phyloP scores from a whole-genome alignment of 2,888 invertebrate genomes.

The Spisula solida region DNA sequence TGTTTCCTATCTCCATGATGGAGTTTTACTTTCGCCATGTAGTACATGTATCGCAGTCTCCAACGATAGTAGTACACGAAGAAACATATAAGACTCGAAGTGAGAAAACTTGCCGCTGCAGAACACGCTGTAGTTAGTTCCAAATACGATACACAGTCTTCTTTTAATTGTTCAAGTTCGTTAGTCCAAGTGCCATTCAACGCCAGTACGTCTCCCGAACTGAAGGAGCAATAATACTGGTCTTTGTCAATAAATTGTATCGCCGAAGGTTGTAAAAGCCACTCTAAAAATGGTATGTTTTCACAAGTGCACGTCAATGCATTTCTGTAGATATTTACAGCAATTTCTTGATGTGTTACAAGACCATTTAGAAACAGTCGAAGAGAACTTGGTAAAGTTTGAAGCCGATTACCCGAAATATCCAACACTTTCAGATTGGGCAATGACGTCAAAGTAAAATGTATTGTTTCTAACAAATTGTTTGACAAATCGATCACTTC shows the following conservation, averaged over 20 bases:
- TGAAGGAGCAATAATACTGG: conserved; percentile 55
- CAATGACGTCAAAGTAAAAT: conserved; percentile 31
- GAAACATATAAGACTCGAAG: conserved; percentile 43
- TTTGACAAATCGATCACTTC: conserved; percentile 45
- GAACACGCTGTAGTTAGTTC: conserved; percentile 44
- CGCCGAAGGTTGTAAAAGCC: conserved; percentile 42
- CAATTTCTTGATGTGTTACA: conserved; percentile 22
- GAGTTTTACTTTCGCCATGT: conserved; percentile 65
- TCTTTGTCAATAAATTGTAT: conserved; percentile 42
- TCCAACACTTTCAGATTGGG: conserved; percentile 45
- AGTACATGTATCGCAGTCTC: conserved; percentile 64
- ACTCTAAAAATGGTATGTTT: conserved; percentile 55
- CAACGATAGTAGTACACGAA: conserved; percentile 56
- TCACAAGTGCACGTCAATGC: conserved; percentile 60
- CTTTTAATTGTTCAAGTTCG: conserved; percentile 36
- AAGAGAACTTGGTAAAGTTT: conserved; percentile 21
- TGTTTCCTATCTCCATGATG: conserved; percentile 5
- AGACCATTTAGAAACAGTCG: conserved; percentile 29
- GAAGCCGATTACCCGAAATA: conserved; percentile 55
- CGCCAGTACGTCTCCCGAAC: conserved; percentile 36
- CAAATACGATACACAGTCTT: conserved; percentile 56
- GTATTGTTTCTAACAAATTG: conserved; percentile 53
- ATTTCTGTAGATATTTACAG: conserved; percentile 48
- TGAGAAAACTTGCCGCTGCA: conserved; percentile 35
- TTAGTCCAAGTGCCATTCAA: conserved; percentile 38